A percentile compares a stretch with the other conserved stretches of the same genome.
phyloP scores from a whole-genome alignment of 2,888 invertebrate species.

The Aproaerema taeniolella region DNA sequence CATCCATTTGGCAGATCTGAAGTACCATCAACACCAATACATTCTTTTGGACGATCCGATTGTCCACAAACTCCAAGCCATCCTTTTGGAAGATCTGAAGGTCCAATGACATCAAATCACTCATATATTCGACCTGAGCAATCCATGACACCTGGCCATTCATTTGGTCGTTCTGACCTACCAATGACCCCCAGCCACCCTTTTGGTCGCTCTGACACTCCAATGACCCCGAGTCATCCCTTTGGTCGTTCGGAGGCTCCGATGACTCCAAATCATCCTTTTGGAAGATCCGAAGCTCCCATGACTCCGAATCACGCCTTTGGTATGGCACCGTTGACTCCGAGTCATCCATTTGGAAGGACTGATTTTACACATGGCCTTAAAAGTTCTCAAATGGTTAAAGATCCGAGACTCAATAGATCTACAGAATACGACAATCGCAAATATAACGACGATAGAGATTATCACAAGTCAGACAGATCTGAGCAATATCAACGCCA shows the following conservation, averaged over 20 bases:
- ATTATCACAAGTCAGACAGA: neutral
- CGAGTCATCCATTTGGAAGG: slow-evolving; percentile 29
- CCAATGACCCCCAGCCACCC: slow-evolving; percentile 30
- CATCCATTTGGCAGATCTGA: slow-evolving; percentile 41
- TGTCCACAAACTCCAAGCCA: slow-evolving; percentile 35
- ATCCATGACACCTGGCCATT: slow-evolving; percentile 31
- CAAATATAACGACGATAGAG: neutral
- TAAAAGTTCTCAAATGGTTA: slow-evolving; percentile 26
- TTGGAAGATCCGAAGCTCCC: slow-evolving; percentile 32
- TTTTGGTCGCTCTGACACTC: slow-evolving; percentile 29
- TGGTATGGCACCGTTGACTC: slow-evolving; percentile 33
- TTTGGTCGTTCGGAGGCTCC: slow-evolving; percentile 30
- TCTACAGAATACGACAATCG: slow-evolving; percentile 8
- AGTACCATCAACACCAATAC: slow-evolving; percentile 37
- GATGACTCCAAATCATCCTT: slow-evolving; percentile 26
- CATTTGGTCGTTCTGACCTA: slow-evolving; percentile 33
- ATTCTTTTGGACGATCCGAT: slow-evolving; percentile 43
- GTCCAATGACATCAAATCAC: slow-evolving; percentile 43
- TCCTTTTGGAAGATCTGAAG: slow-evolving; percentile 40
- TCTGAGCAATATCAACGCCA: neutral
- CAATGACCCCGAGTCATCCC: slow-evolving; percentile 25
- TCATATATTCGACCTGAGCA: slow-evolving; percentile 40
- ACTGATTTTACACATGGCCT: slow-evolving; percentile 13
- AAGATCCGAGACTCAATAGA: slow-evolving; percentile 54
- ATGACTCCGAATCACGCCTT: slow-evolving; percentile 34